Evolutionary conservation across 1,140 invertebrate species (phyloP).

Genomic region (Halesus radiatus): DNA sequence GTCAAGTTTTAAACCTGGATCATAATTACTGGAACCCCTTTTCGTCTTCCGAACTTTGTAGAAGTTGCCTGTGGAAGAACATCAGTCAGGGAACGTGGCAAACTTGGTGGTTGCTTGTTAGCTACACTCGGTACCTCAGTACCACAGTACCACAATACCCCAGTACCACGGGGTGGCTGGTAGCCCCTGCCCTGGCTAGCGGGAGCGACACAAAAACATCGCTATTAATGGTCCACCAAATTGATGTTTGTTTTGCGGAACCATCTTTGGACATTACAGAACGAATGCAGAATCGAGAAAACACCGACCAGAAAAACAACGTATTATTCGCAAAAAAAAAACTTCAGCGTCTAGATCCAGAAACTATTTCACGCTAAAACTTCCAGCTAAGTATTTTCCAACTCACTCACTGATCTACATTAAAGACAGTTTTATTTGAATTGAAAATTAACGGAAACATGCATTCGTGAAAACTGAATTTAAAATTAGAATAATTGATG

Average conservation of each 20-base stretch:
- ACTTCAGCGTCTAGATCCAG: no score
- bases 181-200: neutral
- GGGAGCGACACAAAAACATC: constrained; percentile 15
- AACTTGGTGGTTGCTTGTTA: constrained; percentile 8
- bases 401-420: no score
- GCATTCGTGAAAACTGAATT: no score
- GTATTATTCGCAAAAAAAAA: neutral
- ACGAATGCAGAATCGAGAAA: constrained; percentile 4
- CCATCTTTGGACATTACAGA: constrained; percentile 1
- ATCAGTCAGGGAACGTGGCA: constrained; percentile 47
- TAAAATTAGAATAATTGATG: no score
- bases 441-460: no score
- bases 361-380: no score
- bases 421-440: no score
- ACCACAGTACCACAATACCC: no score
- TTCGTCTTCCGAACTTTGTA: constrained; percentile 44
- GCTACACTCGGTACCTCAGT: neutral
- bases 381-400: no score
- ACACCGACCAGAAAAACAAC: constrained; percentile 1
- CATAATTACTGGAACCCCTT: constrained; percentile 54
- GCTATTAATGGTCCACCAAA: neutral
- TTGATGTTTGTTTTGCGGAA: neutral
- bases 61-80: constrained; percentile 48
- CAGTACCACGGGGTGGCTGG: no score
- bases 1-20: constrained; percentile 58